Conservation (phyloP, 2,797 vertebrate genomes). For the Sciurus carolinensis region DNA sequence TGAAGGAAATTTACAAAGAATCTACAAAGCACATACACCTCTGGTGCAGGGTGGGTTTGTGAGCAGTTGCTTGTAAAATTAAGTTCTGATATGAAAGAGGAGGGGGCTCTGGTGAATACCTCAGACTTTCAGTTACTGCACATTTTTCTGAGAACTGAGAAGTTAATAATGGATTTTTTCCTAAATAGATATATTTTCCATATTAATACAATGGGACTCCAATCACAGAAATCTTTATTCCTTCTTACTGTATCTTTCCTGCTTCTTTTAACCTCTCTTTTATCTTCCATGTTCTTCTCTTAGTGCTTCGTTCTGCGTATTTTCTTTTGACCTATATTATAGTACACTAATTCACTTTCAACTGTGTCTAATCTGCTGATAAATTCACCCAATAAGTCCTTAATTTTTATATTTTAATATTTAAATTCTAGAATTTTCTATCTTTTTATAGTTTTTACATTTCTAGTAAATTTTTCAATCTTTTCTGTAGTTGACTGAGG, state of each 20-base stretch:
- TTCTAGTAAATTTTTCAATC: not conserved
- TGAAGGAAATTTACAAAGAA: not conserved
- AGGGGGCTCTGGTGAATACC: not conserved
- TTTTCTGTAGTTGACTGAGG: not conserved
- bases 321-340: not conserved
- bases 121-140: not conserved
- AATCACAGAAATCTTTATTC: not conserved
- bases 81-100: not conserved
- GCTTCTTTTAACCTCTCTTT: not conserved
- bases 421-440: not conserved
- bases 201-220: not conserved
- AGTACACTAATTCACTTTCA: not conserved
- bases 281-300: not conserved
- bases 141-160: not conserved
- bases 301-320: not conserved
- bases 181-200: not conserved
- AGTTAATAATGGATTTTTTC: not conserved
- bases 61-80: not conserved
- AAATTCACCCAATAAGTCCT: not conserved
- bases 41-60: not conserved
- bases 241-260: not conserved
- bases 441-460: not conserved
- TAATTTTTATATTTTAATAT: conserved; percentile 25
- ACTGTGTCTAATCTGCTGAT: not conserved
- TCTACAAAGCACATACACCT: not conserved